These are phyloP conservation scores for Crossaster papposus DNA, from an alignment of 53 echinoderm and acorn worm species.

Conservation along the genomic window DNA sequence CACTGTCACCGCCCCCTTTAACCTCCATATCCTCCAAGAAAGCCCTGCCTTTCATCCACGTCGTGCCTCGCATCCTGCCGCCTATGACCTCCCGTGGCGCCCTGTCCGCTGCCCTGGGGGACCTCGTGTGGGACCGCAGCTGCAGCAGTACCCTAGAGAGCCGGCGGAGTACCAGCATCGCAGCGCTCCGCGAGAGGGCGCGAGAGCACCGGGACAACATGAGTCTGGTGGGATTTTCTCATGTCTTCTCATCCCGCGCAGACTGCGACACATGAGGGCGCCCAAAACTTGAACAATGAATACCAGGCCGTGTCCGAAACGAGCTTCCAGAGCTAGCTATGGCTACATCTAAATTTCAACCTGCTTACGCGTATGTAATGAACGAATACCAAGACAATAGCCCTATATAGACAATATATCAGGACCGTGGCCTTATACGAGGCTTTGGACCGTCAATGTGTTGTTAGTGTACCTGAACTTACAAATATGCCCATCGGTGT, in stretches of 20 bases:
- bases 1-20: not conserved
- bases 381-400: too few relatives aligned
- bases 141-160: constrained; percentile 44
- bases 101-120: constrained; percentile 13
- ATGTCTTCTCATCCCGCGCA: constrained; percentile 32
- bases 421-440: too few relatives aligned
- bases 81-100: constrained; percentile 35
- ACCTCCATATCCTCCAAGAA: not conserved
- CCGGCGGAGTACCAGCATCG: constrained; percentile 73
- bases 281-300: not conserved
- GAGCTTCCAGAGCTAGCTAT: too few relatives aligned
- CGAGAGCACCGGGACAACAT: constrained; percentile 51
- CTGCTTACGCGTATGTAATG: too few relatives aligned
- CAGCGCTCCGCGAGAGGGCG: constrained; percentile 77
- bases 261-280: not conserved
- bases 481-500: too few relatives aligned
- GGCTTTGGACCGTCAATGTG: too few relatives aligned
- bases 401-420: too few relatives aligned
- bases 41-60: constrained; percentile 57
- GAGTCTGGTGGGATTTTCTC: constrained; percentile 45
- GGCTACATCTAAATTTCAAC: too few relatives aligned
- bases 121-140: constrained; percentile 3
- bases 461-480: too few relatives aligned
- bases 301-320: too few relatives aligned
- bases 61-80: constrained; percentile 64